Percentiles rank a stretch among this genome's conserved stretches.
These are phyloP conservation scores for Caenorhabditis imperialis DNA, from an alignment of 2,888 invertebrate genomes.

Conservation along the genomic window DNA sequence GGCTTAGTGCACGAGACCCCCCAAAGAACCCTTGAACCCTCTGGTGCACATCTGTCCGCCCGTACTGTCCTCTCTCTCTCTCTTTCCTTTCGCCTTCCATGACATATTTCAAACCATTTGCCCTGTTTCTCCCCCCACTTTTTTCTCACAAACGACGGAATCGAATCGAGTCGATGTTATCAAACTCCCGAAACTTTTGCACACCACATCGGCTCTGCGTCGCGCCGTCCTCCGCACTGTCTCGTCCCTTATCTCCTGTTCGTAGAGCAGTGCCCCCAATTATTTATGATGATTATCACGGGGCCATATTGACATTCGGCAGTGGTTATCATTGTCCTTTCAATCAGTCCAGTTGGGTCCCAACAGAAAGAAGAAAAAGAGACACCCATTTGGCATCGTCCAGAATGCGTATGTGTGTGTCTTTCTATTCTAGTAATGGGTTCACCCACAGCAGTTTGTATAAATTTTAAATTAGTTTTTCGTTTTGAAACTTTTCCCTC, in stretches of 20 bases:
- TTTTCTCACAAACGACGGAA: constrained; percentile 13
- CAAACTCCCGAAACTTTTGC: constrained; percentile 20
- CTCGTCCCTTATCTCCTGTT: neutral
- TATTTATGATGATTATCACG: constrained; percentile 25
- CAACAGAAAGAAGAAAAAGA: neutral
- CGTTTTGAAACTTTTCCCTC: neutral
- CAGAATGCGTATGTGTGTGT: no score
- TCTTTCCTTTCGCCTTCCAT: constrained; percentile 7
- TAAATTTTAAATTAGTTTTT: constrained; percentile 18
- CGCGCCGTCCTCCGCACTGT: neutral
- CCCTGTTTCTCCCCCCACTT: constrained; percentile 1
- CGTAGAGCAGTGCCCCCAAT: constrained; percentile 2
- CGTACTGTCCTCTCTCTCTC: constrained; percentile 4
- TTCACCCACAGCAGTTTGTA: constrained; percentile 5
- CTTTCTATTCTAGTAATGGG: constrained; percentile 24
- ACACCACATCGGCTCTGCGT: neutral
- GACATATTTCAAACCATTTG: constrained; percentile 8
- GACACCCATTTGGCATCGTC: constrained; percentile 20
- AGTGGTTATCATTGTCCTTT: constrained; percentile 7
- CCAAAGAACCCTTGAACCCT: constrained; percentile 11
- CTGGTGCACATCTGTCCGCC: constrained; percentile 22
- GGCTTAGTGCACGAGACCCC: no score
- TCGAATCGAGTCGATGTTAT: constrained; percentile 9
- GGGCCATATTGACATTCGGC: constrained; percentile 12
- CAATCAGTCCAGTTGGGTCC: neutral